phyloP scores from a whole-genome alignment of 2,888 invertebrate species.

The Leistus spinibarbis region DNA sequence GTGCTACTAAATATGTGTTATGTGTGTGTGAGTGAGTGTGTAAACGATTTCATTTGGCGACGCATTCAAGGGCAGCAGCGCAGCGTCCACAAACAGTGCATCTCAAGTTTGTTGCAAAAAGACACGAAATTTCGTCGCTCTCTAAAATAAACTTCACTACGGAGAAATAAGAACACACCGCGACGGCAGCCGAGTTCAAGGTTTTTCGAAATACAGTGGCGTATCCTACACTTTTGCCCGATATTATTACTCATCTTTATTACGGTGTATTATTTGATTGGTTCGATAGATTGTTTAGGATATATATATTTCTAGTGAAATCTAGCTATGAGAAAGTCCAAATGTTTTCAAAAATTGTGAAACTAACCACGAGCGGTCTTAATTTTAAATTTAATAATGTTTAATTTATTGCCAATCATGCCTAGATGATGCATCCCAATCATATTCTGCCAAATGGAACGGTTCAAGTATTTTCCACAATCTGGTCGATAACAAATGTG shows the following conservation, averaged over 20 bases:
- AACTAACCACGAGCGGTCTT: too few species aligned
- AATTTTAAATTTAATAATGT: too few species aligned
- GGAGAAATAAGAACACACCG: conserved; percentile 15
- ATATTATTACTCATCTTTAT: background rate
- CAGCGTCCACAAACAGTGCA: conserved; percentile 13
- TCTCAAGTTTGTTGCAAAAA: conserved; percentile 12
- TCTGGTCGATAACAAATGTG: too few species aligned
- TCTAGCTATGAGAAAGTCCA: too few species aligned
- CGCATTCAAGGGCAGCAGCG: conserved; percentile 34
- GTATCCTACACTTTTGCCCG: too few species aligned
- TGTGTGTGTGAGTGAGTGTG: background rate
- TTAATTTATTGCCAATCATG: too few species aligned
- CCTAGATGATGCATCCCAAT: too few species aligned
- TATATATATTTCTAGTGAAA: too few species aligned
- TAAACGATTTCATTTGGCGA: conserved; percentile 35
- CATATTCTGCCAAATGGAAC: too few species aligned
- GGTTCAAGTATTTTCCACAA: too few species aligned
- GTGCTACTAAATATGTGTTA: background rate
- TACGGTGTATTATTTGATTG: background rate
- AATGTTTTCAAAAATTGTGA: too few species aligned
- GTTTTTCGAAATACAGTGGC: background rate
- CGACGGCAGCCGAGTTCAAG: conserved; percentile 12
- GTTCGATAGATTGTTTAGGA: too few species aligned
- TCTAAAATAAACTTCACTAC: conserved; percentile 25
- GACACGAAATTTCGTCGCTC: conserved; percentile 29